These are phyloP conservation scores for Aphelenchoides avenae DNA, from an alignment of 1,140 invertebrate genomes.

Conservation along the genomic window DNA sequence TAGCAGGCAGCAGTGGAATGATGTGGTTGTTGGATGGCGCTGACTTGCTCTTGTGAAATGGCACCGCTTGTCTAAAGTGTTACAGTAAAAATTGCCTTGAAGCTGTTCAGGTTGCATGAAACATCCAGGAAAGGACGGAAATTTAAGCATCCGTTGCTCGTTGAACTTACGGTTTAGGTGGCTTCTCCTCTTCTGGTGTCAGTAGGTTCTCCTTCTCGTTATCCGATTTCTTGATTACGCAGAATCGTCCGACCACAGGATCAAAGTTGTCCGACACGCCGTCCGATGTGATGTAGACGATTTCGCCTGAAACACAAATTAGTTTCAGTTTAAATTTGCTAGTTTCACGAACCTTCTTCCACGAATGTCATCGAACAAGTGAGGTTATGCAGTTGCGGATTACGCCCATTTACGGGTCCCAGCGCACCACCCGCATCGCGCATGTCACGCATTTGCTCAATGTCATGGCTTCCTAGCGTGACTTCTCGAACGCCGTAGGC, in stretches of 20 bases:
- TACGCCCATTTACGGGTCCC: constrained; percentile 79
- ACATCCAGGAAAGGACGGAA: neutral
- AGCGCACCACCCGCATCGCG: constrained; percentile 81
- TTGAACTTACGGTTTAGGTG: neutral
- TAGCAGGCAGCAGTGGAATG: constrained; percentile 6
- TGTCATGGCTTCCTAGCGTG: constrained; percentile 77
- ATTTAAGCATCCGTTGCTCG: neutral
- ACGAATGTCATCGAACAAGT: constrained; percentile 81
- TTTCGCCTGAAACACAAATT: constrained; percentile 67
- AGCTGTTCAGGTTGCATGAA: no score
- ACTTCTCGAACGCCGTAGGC: constrained; percentile 71
- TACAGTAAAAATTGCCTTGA: neutral
- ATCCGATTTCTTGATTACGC: constrained; percentile 64
- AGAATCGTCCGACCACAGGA: constrained; percentile 86
- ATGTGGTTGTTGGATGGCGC: constrained; percentile 11
- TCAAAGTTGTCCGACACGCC: constrained; percentile 91
- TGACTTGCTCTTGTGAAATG: constrained; percentile 40
- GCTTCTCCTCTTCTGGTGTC: neutral
- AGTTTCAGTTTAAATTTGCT: constrained; percentile 16
- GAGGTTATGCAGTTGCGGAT: constrained; percentile 82
- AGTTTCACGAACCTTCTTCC: constrained; percentile 61
- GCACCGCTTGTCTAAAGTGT: constrained; percentile 13
- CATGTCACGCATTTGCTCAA: constrained; percentile 81
- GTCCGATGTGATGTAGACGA: constrained; percentile 82
- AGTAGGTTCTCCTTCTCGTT: constrained; percentile 28